These are phyloP conservation scores for Caracal caracal DNA, from an alignment of 2,113 vertebrate genomes.

Conservation along the genomic window DNA sequence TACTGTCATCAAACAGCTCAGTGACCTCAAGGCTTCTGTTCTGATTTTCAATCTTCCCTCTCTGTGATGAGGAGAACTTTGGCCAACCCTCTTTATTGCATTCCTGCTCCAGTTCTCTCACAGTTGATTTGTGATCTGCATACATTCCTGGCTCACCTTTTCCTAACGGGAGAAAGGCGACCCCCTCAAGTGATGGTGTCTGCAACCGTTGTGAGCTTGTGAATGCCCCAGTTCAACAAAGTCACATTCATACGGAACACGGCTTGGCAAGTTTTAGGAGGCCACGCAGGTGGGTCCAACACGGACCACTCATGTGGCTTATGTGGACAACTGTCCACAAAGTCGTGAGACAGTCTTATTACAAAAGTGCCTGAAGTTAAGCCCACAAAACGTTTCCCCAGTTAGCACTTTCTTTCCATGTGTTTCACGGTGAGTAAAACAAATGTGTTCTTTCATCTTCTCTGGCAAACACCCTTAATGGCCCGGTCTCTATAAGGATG, in stretches of 20 bases:
- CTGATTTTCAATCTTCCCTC: background rate
- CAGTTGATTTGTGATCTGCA: background rate
- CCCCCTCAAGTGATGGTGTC: no score
- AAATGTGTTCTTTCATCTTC: background rate
- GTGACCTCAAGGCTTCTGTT: background rate
- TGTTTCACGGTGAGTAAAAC: background rate
- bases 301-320: background rate
- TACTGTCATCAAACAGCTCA: background rate
- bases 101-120: background rate
- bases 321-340: background rate
- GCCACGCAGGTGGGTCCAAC: background rate
- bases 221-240: background rate
- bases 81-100: background rate
- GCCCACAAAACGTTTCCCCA: background rate
- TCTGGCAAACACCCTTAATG: background rate
- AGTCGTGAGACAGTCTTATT: background rate
- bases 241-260: background rate
- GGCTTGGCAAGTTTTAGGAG: background rate
- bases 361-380: background rate
- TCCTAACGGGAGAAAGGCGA: background rate
- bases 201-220: background rate
- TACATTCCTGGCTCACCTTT: background rate
- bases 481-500: background rate
- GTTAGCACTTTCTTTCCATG: accelerated
- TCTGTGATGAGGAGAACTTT: background rate